Evolutionary conservation across 1,140 invertebrate genomes (phyloP).

Genomic region (Eriosoma lanigerum): DNA sequence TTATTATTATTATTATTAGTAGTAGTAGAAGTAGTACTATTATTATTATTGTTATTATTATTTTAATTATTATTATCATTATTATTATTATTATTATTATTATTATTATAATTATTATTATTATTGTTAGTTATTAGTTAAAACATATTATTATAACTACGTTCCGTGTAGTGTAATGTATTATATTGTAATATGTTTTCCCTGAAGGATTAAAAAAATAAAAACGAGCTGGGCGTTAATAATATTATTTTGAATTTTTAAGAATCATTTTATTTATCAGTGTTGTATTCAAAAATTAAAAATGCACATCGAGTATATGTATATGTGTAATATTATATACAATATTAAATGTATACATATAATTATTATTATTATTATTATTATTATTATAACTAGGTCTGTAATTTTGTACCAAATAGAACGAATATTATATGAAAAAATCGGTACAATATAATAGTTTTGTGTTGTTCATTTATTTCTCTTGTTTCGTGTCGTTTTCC

Average conservation of each 20-base stretch:
- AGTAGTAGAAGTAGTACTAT: too few species aligned
- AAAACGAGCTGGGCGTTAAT: slow-evolving; percentile 14
- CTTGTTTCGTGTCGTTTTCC: background rate
- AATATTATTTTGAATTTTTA: slow-evolving; percentile 33
- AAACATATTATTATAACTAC: background rate
- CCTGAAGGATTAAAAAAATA: background rate
- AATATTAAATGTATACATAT: slow-evolving; percentile 7
- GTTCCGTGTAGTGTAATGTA: background rate
- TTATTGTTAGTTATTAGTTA: too few species aligned
- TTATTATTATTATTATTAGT: too few species aligned
- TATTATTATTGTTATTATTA: too few species aligned
- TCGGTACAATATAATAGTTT: slow-evolving; percentile 35
- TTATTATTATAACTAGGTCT: slow-evolving; percentile 21
- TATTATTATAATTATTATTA: too few species aligned
- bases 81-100: too few species aligned
- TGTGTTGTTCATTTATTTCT: background rate
- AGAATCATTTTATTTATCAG: slow-evolving; percentile 34
- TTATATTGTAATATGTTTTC: slow-evolving; percentile 5
- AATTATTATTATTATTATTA: slow-evolving; percentile 30
- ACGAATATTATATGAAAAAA: slow-evolving; percentile 27
- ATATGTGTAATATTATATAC: slow-evolving; percentile 25
- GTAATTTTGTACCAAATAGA: slow-evolving; percentile 49
- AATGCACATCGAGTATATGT: slow-evolving; percentile 27
- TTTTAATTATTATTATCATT: too few species aligned
- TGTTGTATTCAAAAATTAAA: slow-evolving; percentile 41